Percentiles rank a stretch among this genome's conserved stretches.
Conservation (phyloP, 2,113 vertebrate genomes). For the Oncorhynchus keta region DNA sequence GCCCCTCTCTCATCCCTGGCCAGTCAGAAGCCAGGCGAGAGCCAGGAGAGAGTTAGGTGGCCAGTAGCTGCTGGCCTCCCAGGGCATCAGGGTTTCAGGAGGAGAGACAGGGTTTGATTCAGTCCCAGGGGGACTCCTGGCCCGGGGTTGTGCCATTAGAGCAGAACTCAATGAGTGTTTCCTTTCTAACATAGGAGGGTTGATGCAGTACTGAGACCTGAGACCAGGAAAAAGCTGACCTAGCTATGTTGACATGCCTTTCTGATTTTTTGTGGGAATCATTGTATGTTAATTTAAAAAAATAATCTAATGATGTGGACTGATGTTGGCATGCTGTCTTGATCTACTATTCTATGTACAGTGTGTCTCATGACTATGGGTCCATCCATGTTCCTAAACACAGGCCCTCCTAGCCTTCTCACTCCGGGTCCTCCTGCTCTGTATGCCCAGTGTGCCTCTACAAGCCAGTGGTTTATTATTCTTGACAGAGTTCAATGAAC, state of each 20-base stretch:
- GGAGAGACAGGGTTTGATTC: conserved; percentile 54
- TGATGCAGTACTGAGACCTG: neutral
- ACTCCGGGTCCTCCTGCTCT: conserved; percentile 6
- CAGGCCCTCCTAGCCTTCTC: neutral
- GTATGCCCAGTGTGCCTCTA: conserved; percentile 35
- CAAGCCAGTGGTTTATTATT: conserved; percentile 79
- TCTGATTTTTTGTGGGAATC: neutral
- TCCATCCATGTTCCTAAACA: conserved; percentile 6
- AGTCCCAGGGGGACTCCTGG: conserved; percentile 33
- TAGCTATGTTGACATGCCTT: too few relatives aligned
- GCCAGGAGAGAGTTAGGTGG: neutral
- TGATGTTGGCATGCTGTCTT: neutral
- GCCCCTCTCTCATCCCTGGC: conserved; percentile 26
- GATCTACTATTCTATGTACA: neutral
- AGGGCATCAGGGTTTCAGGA: conserved; percentile 41
- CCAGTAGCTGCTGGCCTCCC: conserved; percentile 42
- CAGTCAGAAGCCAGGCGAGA: neutral
- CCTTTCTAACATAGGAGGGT: neutral
- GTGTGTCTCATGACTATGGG: conserved; percentile 18
- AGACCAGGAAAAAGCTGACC: neutral
- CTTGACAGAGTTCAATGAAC: conserved; percentile 83
- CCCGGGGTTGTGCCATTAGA: conserved; percentile 46
- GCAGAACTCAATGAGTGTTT: neutral
- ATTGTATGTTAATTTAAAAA: neutral
- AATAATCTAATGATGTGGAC: neutral